Base-by-base conservation (phyloP, 2,797 vertebrate species). In the Chelidonichthys spinosus region DNA sequence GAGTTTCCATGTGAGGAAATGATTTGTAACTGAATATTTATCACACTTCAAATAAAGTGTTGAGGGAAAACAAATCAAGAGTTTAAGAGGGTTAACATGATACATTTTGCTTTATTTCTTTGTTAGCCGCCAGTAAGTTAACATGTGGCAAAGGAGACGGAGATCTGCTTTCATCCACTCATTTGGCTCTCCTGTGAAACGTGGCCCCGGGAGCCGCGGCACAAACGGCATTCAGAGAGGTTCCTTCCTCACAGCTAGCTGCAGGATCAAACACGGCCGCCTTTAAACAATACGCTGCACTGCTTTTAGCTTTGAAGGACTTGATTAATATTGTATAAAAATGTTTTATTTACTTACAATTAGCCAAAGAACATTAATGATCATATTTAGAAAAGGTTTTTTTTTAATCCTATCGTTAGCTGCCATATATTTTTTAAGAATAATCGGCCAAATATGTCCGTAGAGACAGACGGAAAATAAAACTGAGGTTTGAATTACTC, bases 81-180 rank as follows among this genome's bases (percentile, higher is more conserved):
- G 10, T 59, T 42, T 54, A 43, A 63, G 59, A 62, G 72, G 25
- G 81, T 89, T 46, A 80, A 82, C 54, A 61, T 79, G 69, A 64
- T 69, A 68, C 84, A 70, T 81, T 78, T 72, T 72, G 85, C 81
- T 73, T 81, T 83, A 75, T 82, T 81, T 85, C 80, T 90, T 87
- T 82, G 84, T 89, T 85, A 78, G 71, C 67, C 61, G 85, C 39
- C 44, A 74, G 79, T 63, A 88, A 65, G 80, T 65, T 2, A 80
- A 74, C 75, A 79, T 81, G 76, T 79, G 76, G 60, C 56, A 59
- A 25, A 14, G 3, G 32, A 74, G 62, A 69, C 46, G 25, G 25
- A 1, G 25, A 55, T 87, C 71, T 46, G 62, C 81, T 81, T 81
- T 77, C 89, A 74, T 88, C 80, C 61, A 74, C 76, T 87, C 55